Conservation (phyloP, 2,888 invertebrate species). For the Drosophila quinaria region DNA sequence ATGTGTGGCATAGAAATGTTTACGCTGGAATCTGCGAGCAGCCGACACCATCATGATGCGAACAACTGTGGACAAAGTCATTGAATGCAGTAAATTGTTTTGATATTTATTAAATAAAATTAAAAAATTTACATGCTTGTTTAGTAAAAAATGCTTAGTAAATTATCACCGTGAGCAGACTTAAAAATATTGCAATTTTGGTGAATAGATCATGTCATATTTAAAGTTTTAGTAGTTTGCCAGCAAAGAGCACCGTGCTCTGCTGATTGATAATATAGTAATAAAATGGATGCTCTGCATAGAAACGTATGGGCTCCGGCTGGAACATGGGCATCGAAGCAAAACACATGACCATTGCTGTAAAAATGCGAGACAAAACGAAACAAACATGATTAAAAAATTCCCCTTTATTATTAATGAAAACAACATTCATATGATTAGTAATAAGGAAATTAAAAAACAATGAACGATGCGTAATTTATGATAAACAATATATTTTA, state of each 20-base stretch:
- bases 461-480: neutral
- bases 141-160: slow-evolving; percentile 24
- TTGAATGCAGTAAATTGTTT: neutral
- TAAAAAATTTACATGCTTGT: slow-evolving; percentile 31
- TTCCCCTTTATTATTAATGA: neutral
- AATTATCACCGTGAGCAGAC: slow-evolving; percentile 33
- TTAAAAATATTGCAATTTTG: slow-evolving; percentile 19
- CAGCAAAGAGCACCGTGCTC: slow-evolving; percentile 55
- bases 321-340: slow-evolving; percentile 43
- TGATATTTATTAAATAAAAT: slow-evolving; percentile 6
- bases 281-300: slow-evolving; percentile 64
- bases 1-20: slow-evolving; percentile 59
- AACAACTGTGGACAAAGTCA: slow-evolving; percentile 48
- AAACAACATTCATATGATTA: neutral
- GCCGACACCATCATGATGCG: slow-evolving; percentile 62
- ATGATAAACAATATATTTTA: neutral
- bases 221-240: slow-evolving; percentile 36
- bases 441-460: neutral
- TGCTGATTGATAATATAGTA: slow-evolving; percentile 53
- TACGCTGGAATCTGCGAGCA: slow-evolving; percentile 30
- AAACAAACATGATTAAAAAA: slow-evolving; percentile 27
- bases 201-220: slow-evolving; percentile 8
- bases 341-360: slow-evolving; percentile 45
- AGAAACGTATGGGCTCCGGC: slow-evolving; percentile 52
- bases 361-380: slow-evolving; percentile 33